Evolutionary conservation across 2,797 vertebrate genomes (phyloP), one percentile per base, ranked within the genome.

Genomic region (Phaenicophaeus curvirostris): DNA sequence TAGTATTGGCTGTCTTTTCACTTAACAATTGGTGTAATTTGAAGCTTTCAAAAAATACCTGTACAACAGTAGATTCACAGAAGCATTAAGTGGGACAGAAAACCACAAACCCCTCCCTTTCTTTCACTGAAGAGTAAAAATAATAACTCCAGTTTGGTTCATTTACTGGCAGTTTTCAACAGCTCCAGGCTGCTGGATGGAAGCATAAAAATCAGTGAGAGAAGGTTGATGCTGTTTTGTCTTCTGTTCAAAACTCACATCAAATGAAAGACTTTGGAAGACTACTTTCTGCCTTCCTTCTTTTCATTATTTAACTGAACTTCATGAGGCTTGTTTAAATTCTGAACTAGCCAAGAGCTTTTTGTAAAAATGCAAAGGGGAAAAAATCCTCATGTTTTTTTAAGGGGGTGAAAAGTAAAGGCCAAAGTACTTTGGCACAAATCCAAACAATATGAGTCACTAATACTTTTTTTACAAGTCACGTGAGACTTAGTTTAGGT

Each of bases 21-120:
- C 27, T 92, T 76, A 84, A 85, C 8, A 50, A 71, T 50, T 13
- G 11, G 41, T 75, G 13, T 67, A 91, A 90, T 88, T 93, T 57
- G 35, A 94, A 20, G 68, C 46, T 95, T 93, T 93, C 57, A 68
- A 85, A 92, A 88, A 42, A 67, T 27, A 85, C 65, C 48, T 81
- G 16, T 28, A 74, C 35, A 79, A 18, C 18, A 76, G n/a, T 30
- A 77, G 44, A 69, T 48, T 67, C 8, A 2, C 44, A 67, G 58
- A 90, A 90, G 13, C 21, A 39, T 33, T 50, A 58, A 80, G 50
- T 19, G 16, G 44, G 44, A 81, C 18, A 85, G 37, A 85, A 82
- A 85, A 87, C 30, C 37, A 44, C 16, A 77, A 59, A 41, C 42
- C 50, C 6, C 2, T 88, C 31, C 37, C 17, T 68, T 73, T 68